A percentile compares a stretch with the other conserved stretches of the same genome.
Evolutionary conservation across 30 jellyfish, hydroid and myxozoan genomes (phyloP).

Genomic region (Cassiopea andromeda): DNA sequence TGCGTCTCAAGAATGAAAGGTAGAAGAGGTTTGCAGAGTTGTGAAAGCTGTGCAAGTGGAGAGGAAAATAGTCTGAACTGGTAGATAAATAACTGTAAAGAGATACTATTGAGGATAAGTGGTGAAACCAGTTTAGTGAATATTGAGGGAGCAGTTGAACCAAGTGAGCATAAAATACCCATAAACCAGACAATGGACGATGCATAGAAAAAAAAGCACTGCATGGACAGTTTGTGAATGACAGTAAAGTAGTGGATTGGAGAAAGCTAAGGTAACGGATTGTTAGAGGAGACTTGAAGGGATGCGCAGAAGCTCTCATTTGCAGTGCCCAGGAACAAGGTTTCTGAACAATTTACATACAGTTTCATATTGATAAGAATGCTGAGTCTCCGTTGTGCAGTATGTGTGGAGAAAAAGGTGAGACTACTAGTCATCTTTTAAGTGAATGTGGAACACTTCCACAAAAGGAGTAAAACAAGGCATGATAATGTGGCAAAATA

Average conservation of each 20-base stretch:
- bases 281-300: conserved; percentile 1
- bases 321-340: conserved; percentile 30
- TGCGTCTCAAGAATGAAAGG: conserved; percentile 8
- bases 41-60: conserved; percentile 10
- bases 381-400: not conserved
- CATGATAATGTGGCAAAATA: conserved; percentile 8
- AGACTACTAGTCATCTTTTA: conserved; percentile 17
- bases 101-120: not conserved
- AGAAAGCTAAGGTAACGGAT: not conserved
- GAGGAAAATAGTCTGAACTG: conserved; percentile 18
- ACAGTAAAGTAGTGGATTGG: not conserved
- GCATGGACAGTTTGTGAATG: conserved; percentile 7
- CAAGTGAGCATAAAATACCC: not conserved
- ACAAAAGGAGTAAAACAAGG: not conserved
- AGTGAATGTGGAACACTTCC: conserved; percentile 2
- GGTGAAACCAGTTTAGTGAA: not conserved
- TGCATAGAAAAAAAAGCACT: not conserved
- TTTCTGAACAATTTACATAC: not conserved
- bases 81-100: not conserved
- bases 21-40: not conserved
- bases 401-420: not conserved
- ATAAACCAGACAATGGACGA: not conserved
- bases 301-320: not conserved
- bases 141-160: conserved; percentile 1
- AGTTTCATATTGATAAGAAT: not conserved